Conservation (phyloP, 1,140 invertebrate species). For the Philotrypesis tridentata region DNA sequence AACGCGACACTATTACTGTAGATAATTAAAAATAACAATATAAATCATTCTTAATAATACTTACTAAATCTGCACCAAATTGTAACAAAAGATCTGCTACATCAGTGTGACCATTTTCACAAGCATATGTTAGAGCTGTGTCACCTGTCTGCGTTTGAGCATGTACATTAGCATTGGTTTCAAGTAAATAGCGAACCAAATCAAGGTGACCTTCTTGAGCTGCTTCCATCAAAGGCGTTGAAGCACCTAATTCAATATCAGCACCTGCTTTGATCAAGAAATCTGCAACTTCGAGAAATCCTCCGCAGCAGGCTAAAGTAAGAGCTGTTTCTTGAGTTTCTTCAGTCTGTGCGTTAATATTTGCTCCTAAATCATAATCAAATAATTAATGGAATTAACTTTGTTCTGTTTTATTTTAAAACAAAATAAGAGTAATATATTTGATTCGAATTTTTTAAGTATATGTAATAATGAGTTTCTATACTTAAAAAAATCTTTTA, state of each 20-base stretch:
- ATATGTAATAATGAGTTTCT: too few relatives aligned
- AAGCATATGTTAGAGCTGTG: slow-evolving; percentile 97
- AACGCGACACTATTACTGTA: too few relatives aligned
- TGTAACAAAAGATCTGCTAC: slow-evolving; percentile 90
- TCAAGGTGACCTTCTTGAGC: slow-evolving; percentile 97
- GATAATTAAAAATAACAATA: not conserved
- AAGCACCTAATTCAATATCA: slow-evolving; percentile 95
- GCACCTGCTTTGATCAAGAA: slow-evolving; percentile 96
- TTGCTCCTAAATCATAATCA: slow-evolving; percentile 79
- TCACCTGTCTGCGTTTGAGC: slow-evolving; percentile 95
- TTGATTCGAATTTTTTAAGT: too few relatives aligned
- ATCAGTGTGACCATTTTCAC: slow-evolving; percentile 97
- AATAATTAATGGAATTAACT: too few relatives aligned
- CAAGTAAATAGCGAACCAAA: slow-evolving; percentile 90
- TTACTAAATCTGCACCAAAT: slow-evolving; percentile 90
- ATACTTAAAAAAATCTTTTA: too few relatives aligned
- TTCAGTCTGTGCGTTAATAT: slow-evolving; percentile 98
- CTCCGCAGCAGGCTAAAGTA: slow-evolving; percentile 97
- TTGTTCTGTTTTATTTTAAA: too few relatives aligned
- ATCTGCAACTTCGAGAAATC: slow-evolving; percentile 97
- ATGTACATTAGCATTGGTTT: slow-evolving; percentile 91
- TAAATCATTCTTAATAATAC: slow-evolving; percentile 42
- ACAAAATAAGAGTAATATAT: too few relatives aligned
- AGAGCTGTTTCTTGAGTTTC: slow-evolving; percentile 98
- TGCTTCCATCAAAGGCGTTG: slow-evolving; percentile 98